phyloP scores from a whole-genome alignment of 1,140 invertebrate genomes.

The Papilio dardanus region DNA sequence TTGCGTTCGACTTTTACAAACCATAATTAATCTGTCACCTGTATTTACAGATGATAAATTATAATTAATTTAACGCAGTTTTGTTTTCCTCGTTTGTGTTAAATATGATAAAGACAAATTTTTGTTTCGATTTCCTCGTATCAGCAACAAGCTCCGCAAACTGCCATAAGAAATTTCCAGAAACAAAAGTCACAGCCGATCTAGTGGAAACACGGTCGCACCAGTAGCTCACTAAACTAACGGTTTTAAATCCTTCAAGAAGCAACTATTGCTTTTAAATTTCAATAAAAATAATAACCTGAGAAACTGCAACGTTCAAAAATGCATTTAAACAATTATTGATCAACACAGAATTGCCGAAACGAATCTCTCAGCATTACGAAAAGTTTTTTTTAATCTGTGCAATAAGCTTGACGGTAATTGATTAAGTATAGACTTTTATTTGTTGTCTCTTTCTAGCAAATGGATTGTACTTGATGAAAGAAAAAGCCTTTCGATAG shows the following conservation, averaged over 20 bases:
- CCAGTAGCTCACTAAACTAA: too few relatives aligned
- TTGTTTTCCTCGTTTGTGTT: neutral
- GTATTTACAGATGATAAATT: constrained; percentile 5
- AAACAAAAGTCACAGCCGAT: too few relatives aligned
- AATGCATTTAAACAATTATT: neutral
- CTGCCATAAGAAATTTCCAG: too few relatives aligned
- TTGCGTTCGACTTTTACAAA: neutral
- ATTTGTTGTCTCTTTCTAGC: constrained; percentile 41
- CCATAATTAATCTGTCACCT: neutral
- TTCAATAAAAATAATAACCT: neutral
- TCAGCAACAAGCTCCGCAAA: neutral
- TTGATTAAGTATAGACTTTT: constrained; percentile 48
- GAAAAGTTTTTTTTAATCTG: constrained; percentile 22
- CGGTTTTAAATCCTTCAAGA: too few relatives aligned
- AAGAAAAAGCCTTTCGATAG: constrained; percentile 41
- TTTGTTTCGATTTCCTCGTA: neutral
- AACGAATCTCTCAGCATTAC: constrained; percentile 4
- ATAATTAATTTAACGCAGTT: neutral
- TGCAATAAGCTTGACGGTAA: constrained; percentile 47
- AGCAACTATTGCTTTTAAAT: neutral
- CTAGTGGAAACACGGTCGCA: too few relatives aligned
- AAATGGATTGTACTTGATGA: constrained; percentile 17
- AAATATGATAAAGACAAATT: neutral
- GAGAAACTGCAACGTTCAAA: neutral
- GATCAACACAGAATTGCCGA: neutral